A percentile compares a stretch with the other conserved stretches of the same genome.
Conservation (phyloP, 2,113 vertebrate genomes). For the Chaetodon auriga region DNA sequence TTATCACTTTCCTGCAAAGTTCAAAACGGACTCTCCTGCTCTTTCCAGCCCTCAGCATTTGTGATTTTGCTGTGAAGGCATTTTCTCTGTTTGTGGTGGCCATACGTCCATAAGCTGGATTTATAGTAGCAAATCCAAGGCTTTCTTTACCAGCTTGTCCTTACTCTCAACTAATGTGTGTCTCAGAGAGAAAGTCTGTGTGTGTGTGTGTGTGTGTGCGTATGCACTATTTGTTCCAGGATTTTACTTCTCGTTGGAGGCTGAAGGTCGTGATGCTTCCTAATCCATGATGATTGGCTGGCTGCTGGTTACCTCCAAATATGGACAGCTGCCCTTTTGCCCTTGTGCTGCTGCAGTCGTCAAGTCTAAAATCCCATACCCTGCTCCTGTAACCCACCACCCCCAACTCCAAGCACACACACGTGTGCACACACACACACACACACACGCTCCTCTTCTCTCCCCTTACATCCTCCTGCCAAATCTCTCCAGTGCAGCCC, state of each 20-base stretch:
- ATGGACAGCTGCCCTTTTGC: slow-evolving; percentile 59
- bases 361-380: slow-evolving; percentile 45
- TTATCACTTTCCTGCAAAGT: slow-evolving; percentile 54
- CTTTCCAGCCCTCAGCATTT: slow-evolving; percentile 49
- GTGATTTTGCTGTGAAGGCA: slow-evolving; percentile 69
- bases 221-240: slow-evolving; percentile 51
- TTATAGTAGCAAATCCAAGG: slow-evolving; percentile 73
- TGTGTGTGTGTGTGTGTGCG: slow-evolving; percentile 5
- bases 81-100: slow-evolving; percentile 71
- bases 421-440: background rate
- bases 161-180: slow-evolving; percentile 61
- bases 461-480: slow-evolving; percentile 25
- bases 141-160: slow-evolving; percentile 65
- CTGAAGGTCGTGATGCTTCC: slow-evolving; percentile 62
- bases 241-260: slow-evolving; percentile 47
- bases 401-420: slow-evolving; percentile 1
- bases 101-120: slow-evolving; percentile 74
- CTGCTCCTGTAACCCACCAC: slow-evolving; percentile 1
- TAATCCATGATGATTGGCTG: slow-evolving; percentile 76
- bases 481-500: slow-evolving; percentile 24
- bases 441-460: background rate
- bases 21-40: slow-evolving; percentile 46
- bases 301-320: slow-evolving; percentile 53
- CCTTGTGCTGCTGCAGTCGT: slow-evolving; percentile 56
- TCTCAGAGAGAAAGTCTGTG: slow-evolving; percentile 23